Base-by-base conservation (phyloP, 1,140 invertebrate genomes). In the Gonatopus flavifemur region DNA sequence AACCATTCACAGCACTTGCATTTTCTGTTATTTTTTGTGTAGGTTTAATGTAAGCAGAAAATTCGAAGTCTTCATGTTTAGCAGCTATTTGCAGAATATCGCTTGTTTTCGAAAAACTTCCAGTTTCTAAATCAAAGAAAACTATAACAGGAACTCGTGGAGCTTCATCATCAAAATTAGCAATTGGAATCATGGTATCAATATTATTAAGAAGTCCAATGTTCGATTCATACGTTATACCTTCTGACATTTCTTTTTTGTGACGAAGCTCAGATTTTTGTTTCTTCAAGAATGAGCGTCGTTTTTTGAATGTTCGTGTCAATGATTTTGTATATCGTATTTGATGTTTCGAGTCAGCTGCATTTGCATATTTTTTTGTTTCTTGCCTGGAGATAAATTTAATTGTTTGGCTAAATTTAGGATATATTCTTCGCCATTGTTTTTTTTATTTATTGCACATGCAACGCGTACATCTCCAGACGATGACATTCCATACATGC, bases 11-110 rank as follows among this genome's bases (percentile, higher is more conserved):
- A 21, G 22, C 32, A 35, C 36, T 48, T 12, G 36, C 36, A 30
- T 31, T 35, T 31, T 48, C 46, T 30, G 25, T 35, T 39, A 48
- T 48, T 39, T 81, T 67, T 86, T 85, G 36, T 85, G 84, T 51
- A 22, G 78, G 76, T 55, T 73, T 36, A n/a, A 49, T 24, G 28
- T 40, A 40, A 32, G 21, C 21, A 6, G 33, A 37, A 47, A 38
- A 47, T 25, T 15, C 3, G 19, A 24, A 37, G 25, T 2, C 10
- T 13, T 47, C 44, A 21, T 22, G 28, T 47, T 47, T 47, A 18
- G 33, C 44, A 25, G 44, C 44, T 35, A 46, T 46, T 22, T 46
- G 43, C 32, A 46, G 31, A 28, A 46, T 46, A 25, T 46, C 32
- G 19, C 31, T 19, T 35, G 8, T 46, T 35, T 46, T 46, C 4